phyloP scores from a whole-genome alignment of 2,888 invertebrate genomes.

The Sinopyrophorus schimmeli region DNA sequence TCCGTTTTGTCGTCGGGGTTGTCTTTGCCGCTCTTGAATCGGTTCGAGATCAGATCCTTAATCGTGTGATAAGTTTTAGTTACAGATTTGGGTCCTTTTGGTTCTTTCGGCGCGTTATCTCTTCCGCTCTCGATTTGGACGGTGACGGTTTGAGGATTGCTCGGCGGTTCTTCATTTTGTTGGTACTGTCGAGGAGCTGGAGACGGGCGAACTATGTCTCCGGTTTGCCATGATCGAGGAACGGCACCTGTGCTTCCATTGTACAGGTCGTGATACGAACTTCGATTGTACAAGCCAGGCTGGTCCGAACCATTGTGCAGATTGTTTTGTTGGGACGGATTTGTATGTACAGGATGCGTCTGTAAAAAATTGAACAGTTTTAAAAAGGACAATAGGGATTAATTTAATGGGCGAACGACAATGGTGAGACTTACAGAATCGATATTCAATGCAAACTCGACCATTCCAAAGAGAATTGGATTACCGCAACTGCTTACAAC shows the following conservation, averaged over 20 bases:
- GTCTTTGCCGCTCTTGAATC: constrained; percentile 69
- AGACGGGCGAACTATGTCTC: constrained; percentile 22
- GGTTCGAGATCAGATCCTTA: constrained; percentile 81
- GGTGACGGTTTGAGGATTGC: constrained; percentile 55
- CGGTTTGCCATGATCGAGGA: constrained; percentile 53
- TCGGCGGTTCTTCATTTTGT: constrained; percentile 43
- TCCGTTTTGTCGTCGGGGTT: constrained; percentile 63
- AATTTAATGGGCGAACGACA: neutral
- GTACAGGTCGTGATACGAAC: constrained; percentile 60
- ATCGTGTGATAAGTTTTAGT: constrained; percentile 80
- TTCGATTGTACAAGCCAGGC: constrained; percentile 59
- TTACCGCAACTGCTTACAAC: constrained; percentile 37
- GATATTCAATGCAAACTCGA: constrained; percentile 45
- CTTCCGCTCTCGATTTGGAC: constrained; percentile 65
- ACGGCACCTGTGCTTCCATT: constrained; percentile 50
- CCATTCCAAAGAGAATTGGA: constrained; percentile 38
- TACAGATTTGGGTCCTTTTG: constrained; percentile 67
- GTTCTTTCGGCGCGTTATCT: constrained; percentile 60
- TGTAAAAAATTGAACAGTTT: constrained; percentile 37
- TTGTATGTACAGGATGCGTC: constrained; percentile 50
- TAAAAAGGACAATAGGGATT: constrained; percentile 2
- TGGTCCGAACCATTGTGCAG: constrained; percentile 57
- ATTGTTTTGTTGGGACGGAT: constrained; percentile 56
- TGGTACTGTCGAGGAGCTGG: constrained; percentile 49
- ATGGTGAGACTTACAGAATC: constrained; percentile 44